These are phyloP conservation scores for Neopelma chrysocephalum DNA, from an alignment of 2,797 vertebrate species.

Conservation along the genomic window DNA sequence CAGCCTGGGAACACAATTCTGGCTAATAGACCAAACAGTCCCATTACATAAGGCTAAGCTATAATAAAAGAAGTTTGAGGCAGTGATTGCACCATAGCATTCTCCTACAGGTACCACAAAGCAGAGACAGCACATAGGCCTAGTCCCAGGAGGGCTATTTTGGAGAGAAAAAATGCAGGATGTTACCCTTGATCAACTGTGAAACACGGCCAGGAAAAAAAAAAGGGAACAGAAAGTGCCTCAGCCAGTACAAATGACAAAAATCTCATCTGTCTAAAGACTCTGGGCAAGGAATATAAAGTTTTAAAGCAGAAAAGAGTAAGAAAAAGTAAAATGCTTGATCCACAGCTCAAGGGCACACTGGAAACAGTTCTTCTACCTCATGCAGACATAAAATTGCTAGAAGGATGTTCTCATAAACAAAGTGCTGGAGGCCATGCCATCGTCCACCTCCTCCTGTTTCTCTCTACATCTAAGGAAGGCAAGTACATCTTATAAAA, in stretches of 20 bases:
- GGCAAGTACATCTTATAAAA: slow-evolving; percentile 55
- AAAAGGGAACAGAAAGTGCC: background rate
- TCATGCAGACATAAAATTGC: slow-evolving; percentile 62
- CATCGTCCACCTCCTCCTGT: slow-evolving; percentile 42
- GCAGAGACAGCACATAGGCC: background rate
- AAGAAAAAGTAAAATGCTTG: slow-evolving; percentile 50
- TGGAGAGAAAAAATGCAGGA: background rate
- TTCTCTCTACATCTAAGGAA: slow-evolving; percentile 57
- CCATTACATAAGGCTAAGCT: background rate
- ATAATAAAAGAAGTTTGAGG: background rate
- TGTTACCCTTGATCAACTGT: background rate
- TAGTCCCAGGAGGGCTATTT: background rate
- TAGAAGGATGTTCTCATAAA: slow-evolving; percentile 67
- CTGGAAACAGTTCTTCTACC: slow-evolving; percentile 38
- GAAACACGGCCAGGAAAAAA: background rate
- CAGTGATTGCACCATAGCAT: rapidly evolving
- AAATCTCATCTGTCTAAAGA: slow-evolving; percentile 19
- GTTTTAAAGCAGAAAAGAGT: slow-evolving; percentile 16
- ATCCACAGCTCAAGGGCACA: slow-evolving; percentile 67
- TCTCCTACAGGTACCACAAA: background rate
- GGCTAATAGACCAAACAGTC: background rate
- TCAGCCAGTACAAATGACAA: background rate
- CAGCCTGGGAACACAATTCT: background rate
- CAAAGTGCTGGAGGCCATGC: slow-evolving; percentile 70
- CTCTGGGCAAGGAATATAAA: background rate